Evolutionary conservation across 1,140 invertebrate species (phyloP), one percentile per base, ranked within the genome.

Genomic region (Spodoptera litura): DNA sequence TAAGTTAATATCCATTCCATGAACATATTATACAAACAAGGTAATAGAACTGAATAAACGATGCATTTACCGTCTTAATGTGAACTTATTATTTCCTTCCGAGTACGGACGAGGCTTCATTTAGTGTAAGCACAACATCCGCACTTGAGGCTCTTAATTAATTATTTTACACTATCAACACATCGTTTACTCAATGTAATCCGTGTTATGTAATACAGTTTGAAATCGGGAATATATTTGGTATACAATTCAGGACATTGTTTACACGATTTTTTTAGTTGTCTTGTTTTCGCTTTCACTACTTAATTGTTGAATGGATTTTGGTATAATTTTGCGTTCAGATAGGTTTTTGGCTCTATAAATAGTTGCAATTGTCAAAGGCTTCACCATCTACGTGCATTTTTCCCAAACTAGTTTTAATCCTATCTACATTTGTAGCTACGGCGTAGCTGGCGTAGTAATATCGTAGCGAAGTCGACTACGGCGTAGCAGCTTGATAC

Each of bases 51-150:
- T 62, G 31, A 62, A 62, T 62, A 62, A 62, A 62, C 27, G 12
- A 31, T 62, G 59, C 59, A 62, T 62, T 62, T 62, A 62, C 59
- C 59, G 59, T 62, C 59, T 62, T 62, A 62, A 62, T 62, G 13
- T 8, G 59, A 62, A 62, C 12, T 62, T 62, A 62, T 62, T 38
- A 62, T 62, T 62, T 62, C 31, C 59, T 62, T 62, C 59, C 59
- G 5, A 38, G 31, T 62, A 31, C 12, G 59, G 31, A 62, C 31
- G 59, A 38, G 20, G 35, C 31, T 62, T 62, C 31, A 62, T 62
- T 62, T 38, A 13, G 25, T n/a, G 59, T 62, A 38, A 62, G 59
- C 31, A 35, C 59, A 38, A 62, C 31, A n/a, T 62, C 59, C 27
- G 27, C n/a, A 38, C 13, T 62, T 38, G 8, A 62, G 12, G 31